Evolutionary conservation across 2,797 vertebrate genomes (phyloP).

Genomic region (Gallinago stenura): DNA sequence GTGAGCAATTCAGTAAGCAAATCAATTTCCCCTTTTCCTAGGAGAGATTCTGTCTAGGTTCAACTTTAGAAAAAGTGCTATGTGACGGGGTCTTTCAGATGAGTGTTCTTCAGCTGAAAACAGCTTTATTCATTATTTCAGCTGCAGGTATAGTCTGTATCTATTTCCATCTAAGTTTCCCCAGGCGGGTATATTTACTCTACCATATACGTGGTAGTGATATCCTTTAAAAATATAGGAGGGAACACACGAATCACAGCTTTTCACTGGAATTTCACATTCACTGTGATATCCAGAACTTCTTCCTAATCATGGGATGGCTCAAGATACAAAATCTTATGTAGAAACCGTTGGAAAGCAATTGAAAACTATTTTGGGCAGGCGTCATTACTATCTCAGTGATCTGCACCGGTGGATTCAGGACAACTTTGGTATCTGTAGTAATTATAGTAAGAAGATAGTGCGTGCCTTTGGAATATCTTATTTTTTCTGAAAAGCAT

Average conservation of each 20-base stretch:
- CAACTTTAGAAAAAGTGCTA: slow-evolving; percentile 40
- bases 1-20: slow-evolving; percentile 61
- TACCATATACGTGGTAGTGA: background rate
- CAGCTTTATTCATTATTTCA: slow-evolving; percentile 36
- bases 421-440: background rate
- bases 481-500: background rate
- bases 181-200: background rate
- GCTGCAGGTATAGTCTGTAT: background rate
- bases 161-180: background rate
- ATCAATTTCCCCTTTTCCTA: slow-evolving; percentile 68
- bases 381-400: background rate
- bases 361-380: background rate
- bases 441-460: background rate
- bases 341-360: background rate
- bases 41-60: slow-evolving; percentile 50
- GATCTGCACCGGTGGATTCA: background rate
- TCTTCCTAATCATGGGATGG: background rate
- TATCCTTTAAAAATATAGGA: background rate
- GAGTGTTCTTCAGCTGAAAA: slow-evolving; percentile 21
- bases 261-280: background rate
- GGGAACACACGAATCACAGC: background rate
- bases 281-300: background rate
- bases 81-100: slow-evolving; percentile 10
- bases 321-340: background rate
- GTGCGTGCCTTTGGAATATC: background rate